These are phyloP conservation scores for Hirudo medicinalis DNA, from an alignment of 1,140 invertebrate species.

Conservation along the genomic window DNA sequence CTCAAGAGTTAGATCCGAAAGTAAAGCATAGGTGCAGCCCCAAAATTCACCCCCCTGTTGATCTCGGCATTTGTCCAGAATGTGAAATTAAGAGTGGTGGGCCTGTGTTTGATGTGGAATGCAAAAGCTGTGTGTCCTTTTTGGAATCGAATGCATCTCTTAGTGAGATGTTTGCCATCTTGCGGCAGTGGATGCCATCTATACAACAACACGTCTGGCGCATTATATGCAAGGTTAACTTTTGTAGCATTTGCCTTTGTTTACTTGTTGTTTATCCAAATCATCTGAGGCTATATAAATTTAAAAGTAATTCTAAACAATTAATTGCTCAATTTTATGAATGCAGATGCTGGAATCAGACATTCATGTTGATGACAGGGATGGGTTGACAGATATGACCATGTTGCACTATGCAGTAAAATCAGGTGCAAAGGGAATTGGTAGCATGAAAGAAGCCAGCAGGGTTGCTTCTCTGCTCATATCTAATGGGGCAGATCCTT, in stretches of 20 bases:
- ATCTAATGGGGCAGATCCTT: slow-evolving; percentile 42
- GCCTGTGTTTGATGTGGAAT: slow-evolving; percentile 41
- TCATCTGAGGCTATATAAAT: not conserved
- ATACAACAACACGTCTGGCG: slow-evolving; percentile 44
- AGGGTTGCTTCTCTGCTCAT: slow-evolving; percentile 36
- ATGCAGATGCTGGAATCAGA: slow-evolving; percentile 42
- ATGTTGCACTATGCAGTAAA: slow-evolving; percentile 48
- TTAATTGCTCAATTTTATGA: slow-evolving; percentile 15
- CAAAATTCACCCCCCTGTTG: slow-evolving; percentile 42
- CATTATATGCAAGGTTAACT: slow-evolving; percentile 40
- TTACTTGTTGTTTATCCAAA: not conserved
- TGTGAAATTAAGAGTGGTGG: slow-evolving; percentile 41
- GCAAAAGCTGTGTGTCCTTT: slow-evolving; percentile 41
- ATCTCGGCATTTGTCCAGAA: slow-evolving; percentile 43
- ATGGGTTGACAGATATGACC: slow-evolving; percentile 50
- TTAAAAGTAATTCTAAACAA: not conserved
- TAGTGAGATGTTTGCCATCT: slow-evolving; percentile 45
- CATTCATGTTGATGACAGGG: slow-evolving; percentile 45
- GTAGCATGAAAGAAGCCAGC: slow-evolving; percentile 38
- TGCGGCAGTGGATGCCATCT: slow-evolving; percentile 48
- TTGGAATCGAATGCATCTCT: slow-evolving; percentile 38
- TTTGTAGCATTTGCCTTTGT: not conserved
- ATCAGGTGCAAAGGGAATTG: slow-evolving; percentile 46
- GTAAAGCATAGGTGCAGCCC: slow-evolving; percentile 23
- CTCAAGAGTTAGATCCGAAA: too few relatives aligned